Percentiles rank a stretch among this genome's conserved stretches.
Evolutionary conservation across 2,113 vertebrate species (phyloP).

Genomic region (Atrichornis clamosus): DNA sequence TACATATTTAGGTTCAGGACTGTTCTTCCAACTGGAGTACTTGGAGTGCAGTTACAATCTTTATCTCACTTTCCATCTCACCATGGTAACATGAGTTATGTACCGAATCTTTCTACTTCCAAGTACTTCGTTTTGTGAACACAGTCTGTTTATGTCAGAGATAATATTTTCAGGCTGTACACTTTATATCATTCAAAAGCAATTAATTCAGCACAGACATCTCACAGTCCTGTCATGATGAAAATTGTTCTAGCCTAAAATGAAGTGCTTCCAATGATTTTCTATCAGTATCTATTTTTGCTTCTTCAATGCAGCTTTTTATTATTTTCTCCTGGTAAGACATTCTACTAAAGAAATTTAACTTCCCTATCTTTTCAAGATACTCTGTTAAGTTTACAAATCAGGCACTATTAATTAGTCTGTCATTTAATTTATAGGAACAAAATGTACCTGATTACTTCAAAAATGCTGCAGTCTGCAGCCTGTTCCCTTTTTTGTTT

Average conservation of each 20-base stretch:
- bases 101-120: background rate
- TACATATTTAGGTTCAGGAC: background rate
- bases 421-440: background rate
- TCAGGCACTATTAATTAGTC: background rate
- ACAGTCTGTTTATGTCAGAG: background rate
- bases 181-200: background rate
- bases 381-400: background rate
- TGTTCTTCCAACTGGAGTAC: background rate
- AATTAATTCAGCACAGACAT: background rate
- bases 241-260: background rate
- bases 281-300: background rate
- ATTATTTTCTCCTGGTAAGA: background rate
- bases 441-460: background rate
- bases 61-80: background rate
- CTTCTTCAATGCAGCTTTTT: background rate
- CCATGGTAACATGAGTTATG: background rate
- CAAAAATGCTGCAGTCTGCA: background rate
- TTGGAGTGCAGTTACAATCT: background rate
- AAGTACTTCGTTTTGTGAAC: background rate
- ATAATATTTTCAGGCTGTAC: background rate
- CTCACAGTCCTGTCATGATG: background rate
- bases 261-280: background rate
- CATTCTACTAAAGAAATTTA: background rate
- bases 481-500: background rate
- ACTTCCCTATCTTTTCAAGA: background rate